Evolutionary conservation across 2,797 vertebrate genomes (phyloP), one percentile per base, ranked within the genome.

Genomic region (Pseudochromis fuscus): DNA sequence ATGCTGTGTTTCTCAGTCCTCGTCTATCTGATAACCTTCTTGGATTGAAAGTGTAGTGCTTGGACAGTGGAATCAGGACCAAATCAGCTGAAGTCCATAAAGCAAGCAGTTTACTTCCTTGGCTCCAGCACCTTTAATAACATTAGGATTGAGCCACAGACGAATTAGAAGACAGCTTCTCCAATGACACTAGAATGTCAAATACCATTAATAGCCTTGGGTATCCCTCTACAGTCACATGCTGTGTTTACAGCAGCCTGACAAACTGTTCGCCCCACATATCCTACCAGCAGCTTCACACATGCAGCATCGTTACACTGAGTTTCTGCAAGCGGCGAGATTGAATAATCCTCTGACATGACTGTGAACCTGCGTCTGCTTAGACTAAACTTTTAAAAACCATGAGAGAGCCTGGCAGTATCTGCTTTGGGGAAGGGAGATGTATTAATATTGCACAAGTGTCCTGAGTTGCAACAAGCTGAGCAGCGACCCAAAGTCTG

Each of bases 111-210:
- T 66, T 25, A 27, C 44, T 72, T 63, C 65, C 56, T 66, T 74
- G 64, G 77, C 82, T 86, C 60, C 50, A 23, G 71, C 24, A 74
- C 74, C 60, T 86, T 82, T 81, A 84, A 87, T 73, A 79, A 83
- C 71, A 72, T 82, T 18, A 65, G 69, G 52, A 86, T 58, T 21
- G 75, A 85, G 76, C 73, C n/a, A 71, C 42, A 42, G 73, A 52
- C 63, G 73, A 79, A 82, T 86, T 82, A 77, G 49, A 50, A 69
- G 75, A 79, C 72, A 77, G 60, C 81, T 73, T 89, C 88, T 92
- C 79, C 75, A 83, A 86, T 88, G 88, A 90, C 84, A 81, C 79
- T 15, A 83, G 85, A 91, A 92, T 87, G 91, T 91, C 84, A 79
- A 55, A 77, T 53, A 66, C 82, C 87, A 88, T 72, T 83, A 91